These are phyloP conservation scores for Cyphomyrus plagiostoma DNA, from an alignment of 2,113 vertebrate genomes.

Conservation along the genomic window DNA sequence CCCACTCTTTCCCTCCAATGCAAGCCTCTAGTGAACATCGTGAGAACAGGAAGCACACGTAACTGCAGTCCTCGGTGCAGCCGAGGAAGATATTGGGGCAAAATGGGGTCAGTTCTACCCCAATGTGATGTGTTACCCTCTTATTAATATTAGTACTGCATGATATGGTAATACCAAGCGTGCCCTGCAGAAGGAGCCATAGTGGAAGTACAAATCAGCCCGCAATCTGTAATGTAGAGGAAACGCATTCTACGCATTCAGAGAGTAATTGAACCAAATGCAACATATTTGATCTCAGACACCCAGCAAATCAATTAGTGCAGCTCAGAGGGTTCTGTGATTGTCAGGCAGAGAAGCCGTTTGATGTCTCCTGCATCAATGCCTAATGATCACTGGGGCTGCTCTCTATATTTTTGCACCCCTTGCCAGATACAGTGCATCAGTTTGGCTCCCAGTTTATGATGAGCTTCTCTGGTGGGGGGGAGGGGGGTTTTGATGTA, in stretches of 20 bases:
- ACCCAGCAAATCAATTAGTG: constrained; percentile 1
- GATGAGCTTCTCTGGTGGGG: neutral
- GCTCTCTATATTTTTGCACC: neutral
- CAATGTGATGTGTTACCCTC: neutral
- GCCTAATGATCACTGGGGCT: constrained; percentile 11
- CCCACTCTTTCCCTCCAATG: neutral
- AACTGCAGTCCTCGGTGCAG: neutral
- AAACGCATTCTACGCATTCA: neutral
- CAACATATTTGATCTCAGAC: neutral
- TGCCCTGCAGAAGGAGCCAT: neutral
- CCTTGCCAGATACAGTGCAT: neutral
- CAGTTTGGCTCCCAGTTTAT: neutral
- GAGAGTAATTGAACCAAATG: neutral
- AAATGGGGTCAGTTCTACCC: neutral
- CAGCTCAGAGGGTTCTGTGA: neutral
- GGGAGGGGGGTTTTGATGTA: neutral
- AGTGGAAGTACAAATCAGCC: neutral
- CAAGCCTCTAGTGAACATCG: neutral
- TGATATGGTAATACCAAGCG: neutral
- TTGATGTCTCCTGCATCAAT: constrained; percentile 7
- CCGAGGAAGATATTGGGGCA: neutral
- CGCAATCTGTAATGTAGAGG: neutral
- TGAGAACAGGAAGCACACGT: neutral
- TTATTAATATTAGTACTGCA: neutral
- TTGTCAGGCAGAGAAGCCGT: neutral